Base-by-base conservation (phyloP, 2,797 vertebrate species). In the Craterocephalus amniculus region DNA sequence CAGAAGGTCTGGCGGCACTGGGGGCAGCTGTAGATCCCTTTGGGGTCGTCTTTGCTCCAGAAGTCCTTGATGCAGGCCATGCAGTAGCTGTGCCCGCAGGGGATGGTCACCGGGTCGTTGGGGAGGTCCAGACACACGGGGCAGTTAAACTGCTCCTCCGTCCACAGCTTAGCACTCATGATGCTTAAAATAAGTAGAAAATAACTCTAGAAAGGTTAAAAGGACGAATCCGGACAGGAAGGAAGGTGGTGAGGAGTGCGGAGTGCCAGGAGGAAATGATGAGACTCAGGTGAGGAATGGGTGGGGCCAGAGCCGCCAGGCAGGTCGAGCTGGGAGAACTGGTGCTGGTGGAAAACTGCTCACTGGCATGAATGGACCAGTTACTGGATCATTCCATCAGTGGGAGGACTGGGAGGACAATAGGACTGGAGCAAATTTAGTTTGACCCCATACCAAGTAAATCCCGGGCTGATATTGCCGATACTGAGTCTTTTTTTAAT, bases 61-160 rank as follows among this genome's bases (percentile, higher is more conserved):
- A 91, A 94, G 81, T 95, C 93, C 56, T 88, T 86, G 77, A 95
- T 95, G 84, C 94, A 95, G 65, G 34, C 88, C 92, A 93, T 94
- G 83, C 94, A 95, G 91, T 95, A 95, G 82, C 94, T 95, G 92
- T 95, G 94, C 0, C 94, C 94, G n/a, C 94, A 95, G 7, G 94
- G 94, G 76, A 95, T 94, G 75, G 94, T 95, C 70, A 91, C 93
- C 0, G 94, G 94, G 43, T 95, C 93, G 0, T 87, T 90, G 4
- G 94, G 94, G 12, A 95, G 88, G 27, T 95, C 94, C 83, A 95
- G 87, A 59, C 94, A 95, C 68, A 95, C 92, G 0, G 94, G 94
- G 76, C 94, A 95, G 91, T 95, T 95, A 34, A 95, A 95, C 92
- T 95, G 94, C 92, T 95, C 94, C 78, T 95, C 93, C 0, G 93